Percentiles rank a stretch among this genome's conserved stretches.
Conservation (phyloP, 2,888 invertebrate genomes). For the Cataglyphis rosenhaueri region DNA sequence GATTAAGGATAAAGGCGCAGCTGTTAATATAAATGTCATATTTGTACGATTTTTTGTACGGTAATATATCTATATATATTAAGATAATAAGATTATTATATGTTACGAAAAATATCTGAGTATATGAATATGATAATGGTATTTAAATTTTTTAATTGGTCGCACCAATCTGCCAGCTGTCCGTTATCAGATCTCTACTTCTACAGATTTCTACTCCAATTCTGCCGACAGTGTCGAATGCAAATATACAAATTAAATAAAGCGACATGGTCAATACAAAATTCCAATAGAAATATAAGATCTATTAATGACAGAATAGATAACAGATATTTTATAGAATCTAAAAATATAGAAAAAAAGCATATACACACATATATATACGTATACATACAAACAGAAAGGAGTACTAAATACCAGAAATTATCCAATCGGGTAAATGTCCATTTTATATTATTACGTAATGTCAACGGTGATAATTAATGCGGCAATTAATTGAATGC, state of each 20-base stretch:
- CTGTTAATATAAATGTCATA: not conserved
- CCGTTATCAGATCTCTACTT: not conserved
- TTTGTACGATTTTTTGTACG: conserved; percentile 16
- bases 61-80: not conserved
- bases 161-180: not conserved
- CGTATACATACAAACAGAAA: not conserved
- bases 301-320: not conserved
- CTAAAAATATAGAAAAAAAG: conserved; percentile 15
- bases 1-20: conserved; percentile 21
- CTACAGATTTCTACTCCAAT: not conserved
- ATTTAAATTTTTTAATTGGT: not conserved
- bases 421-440: not conserved
- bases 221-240: not conserved
- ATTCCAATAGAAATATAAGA: not conserved
- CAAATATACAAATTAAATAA: not conserved
- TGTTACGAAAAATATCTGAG: not conserved
- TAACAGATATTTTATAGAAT: not conserved
- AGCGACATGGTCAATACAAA: not conserved
- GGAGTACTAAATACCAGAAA: not conserved
- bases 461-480: conserved; percentile 33
- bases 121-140: not conserved
- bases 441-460: conserved; percentile 16
- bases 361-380: not conserved
- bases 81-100: not conserved
- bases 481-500: conserved; percentile 54